Evolutionary conservation across 1,140 invertebrate species (phyloP).

Genomic region (Drosophila carrolli): DNA sequence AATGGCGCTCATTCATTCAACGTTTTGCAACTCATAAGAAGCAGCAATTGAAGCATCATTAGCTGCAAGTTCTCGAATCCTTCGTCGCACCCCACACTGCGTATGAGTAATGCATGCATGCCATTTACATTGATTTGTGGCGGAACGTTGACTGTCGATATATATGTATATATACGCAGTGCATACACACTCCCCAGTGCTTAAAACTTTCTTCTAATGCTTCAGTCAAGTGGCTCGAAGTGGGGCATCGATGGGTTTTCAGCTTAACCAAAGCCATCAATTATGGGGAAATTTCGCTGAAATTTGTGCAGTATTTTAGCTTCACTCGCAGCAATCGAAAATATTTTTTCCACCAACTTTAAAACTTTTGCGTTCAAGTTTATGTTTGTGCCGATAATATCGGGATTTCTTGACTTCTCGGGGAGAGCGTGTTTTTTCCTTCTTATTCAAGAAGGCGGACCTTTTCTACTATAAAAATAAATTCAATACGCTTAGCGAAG

Average conservation of each 20-base stretch:
- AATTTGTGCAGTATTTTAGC: slow-evolving; percentile 37
- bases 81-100: slow-evolving; percentile 44
- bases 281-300: slow-evolving; percentile 48
- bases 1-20: slow-evolving; percentile 79
- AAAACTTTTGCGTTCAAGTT: slow-evolving; percentile 37
- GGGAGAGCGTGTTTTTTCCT: slow-evolving; percentile 2
- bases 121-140: slow-evolving; percentile 78
- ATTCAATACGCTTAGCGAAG: slow-evolving; percentile 35
- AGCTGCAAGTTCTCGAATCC: slow-evolving; percentile 70
- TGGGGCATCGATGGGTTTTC: slow-evolving; percentile 53
- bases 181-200: not conserved
- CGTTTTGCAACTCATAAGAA: slow-evolving; percentile 81
- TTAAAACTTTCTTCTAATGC: slow-evolving; percentile 50
- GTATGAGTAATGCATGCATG: slow-evolving; percentile 81
- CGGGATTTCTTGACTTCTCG: slow-evolving; percentile 26
- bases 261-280: slow-evolving; percentile 54
- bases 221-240: slow-evolving; percentile 49
- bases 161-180: slow-evolving; percentile 2
- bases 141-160: slow-evolving; percentile 26
- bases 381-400: slow-evolving; percentile 54
- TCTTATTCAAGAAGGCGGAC: slow-evolving; percentile 15
- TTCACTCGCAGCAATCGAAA: slow-evolving; percentile 39
- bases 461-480: slow-evolving; percentile 25
- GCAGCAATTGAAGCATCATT: slow-evolving; percentile 81
- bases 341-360: slow-evolving; percentile 24